Evolutionary conservation across 1,140 invertebrate species (phyloP).

Genomic region (Penaeus vannamei): DNA sequence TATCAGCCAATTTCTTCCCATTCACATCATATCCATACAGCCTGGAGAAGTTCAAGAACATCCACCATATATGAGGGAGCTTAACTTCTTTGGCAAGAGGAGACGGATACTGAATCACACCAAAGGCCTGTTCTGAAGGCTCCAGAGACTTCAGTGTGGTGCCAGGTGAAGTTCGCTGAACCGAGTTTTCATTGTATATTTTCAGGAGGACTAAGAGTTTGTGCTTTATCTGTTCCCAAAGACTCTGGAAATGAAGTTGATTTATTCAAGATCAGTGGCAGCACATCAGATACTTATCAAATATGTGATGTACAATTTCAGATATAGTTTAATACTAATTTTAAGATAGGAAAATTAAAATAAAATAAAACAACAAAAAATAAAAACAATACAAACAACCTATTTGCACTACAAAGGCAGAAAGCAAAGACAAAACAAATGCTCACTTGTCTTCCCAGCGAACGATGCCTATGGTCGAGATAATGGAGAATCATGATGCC

Average conservation of each 20-base stretch:
- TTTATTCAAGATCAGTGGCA: background rate
- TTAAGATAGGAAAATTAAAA: too few relatives aligned
- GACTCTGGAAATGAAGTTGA: conserved; percentile 39
- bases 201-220: conserved; percentile 56
- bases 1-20: conserved; percentile 39
- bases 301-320: too few relatives aligned
- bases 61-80: conserved; percentile 67
- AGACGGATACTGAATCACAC: conserved; percentile 34
- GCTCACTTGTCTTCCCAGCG: conserved; percentile 31
- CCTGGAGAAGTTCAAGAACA: conserved; percentile 56
- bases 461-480: conserved; percentile 42
- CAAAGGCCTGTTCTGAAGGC: conserved; percentile 1
- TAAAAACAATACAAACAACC: background rate
- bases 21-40: conserved; percentile 53
- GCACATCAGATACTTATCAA: too few relatives aligned
- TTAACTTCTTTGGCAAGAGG: conserved; percentile 61
- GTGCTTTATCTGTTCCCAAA: conserved; percentile 51
- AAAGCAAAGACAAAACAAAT: background rate
- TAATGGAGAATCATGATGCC: conserved; percentile 46
- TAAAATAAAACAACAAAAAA: background rate
- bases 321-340: too few relatives aligned
- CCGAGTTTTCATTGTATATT: conserved; percentile 41
- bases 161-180: background rate
- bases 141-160: background rate
- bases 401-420: too few relatives aligned